Conservation (phyloP, 2,888 invertebrate genomes). For the Ennomos quercinarius region DNA sequence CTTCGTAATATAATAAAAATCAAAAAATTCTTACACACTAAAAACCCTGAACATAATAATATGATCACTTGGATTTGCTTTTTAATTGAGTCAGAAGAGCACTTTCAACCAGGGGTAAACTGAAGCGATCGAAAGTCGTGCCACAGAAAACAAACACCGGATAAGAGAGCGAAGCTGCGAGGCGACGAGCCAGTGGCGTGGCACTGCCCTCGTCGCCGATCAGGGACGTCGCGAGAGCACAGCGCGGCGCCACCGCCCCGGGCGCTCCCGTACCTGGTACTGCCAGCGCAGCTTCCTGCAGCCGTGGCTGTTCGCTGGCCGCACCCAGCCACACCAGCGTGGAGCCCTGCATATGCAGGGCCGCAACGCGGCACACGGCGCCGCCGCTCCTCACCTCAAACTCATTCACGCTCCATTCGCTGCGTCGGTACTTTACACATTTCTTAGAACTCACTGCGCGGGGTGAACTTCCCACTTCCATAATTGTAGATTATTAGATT, state of each 20-base stretch:
- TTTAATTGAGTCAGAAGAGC: constrained; percentile 45
- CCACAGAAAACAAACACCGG: constrained; percentile 53
- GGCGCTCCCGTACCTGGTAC: constrained; percentile 33
- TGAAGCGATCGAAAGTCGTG: constrained; percentile 49
- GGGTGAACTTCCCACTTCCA: constrained; percentile 47
- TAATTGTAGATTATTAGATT: constrained; percentile 9
- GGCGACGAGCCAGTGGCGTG: constrained; percentile 50
- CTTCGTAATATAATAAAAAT: no score
- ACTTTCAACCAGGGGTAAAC: constrained; percentile 50
- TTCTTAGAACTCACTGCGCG: constrained; percentile 49
- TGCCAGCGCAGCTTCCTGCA: constrained; percentile 25
- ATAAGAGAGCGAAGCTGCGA: constrained; percentile 48
- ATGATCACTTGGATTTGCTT: no score
- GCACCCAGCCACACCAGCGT: constrained; percentile 65
- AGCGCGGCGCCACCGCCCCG: constrained; percentile 36
- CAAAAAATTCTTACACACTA: no score
- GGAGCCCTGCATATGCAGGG: constrained; percentile 58
- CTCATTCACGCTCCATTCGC: constrained; percentile 59
- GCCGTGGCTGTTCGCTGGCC: constrained; percentile 41
- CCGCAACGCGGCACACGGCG: constrained; percentile 19
- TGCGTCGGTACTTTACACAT: constrained; percentile 53
- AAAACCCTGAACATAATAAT: no score
- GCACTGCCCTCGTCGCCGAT: constrained; percentile 48
- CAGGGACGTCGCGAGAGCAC: constrained; percentile 42
- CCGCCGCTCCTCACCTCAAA: constrained; percentile 38